Base-by-base conservation (phyloP, 2,888 invertebrate species). In the Eugnorisma glareosa region DNA sequence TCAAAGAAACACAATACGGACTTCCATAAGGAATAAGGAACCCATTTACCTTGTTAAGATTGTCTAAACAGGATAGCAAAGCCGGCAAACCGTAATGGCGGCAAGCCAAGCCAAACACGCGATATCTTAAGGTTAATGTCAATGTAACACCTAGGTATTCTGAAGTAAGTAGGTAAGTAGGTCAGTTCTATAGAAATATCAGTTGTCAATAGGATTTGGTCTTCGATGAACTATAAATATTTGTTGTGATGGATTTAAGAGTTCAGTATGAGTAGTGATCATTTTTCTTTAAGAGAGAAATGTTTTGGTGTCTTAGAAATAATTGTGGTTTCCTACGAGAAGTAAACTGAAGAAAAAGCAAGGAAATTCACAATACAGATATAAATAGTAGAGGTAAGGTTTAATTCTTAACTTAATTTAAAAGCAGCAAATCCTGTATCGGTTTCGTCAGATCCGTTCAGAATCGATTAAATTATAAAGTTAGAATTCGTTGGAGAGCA, bases 41-140 rank as follows among this genome's bases (percentile, higher is more conserved):
- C 80, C 57, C 64, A 72, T 86, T 83, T 57, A 73, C 28, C 61
- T 37, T 45, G 45, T 83, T 82, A 67, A 82, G 83, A 84, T 84
- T 86, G 86, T 84, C 84, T 63, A 86, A 83, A 84, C 86, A 84
- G 74, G 86, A 83, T 83, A 78, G 69, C 51, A 1, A n/a, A 69
- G 57, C 51, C 57, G 64, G 54, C 59, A 68, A 68, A 59, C 45
- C 6, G 5, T 73, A 64, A 85, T 71, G 54, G 63, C 69, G 72
- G 0, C 59, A 64, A 54, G 24, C 67, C 54, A 57, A 66, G 35
- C 70, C 57, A 45, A 28, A 77, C 87, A 88, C 88, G 87, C 87
- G 75, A 87, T 77, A 57, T 71, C 2, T 48, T 81, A 70, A 87
- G 89, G 83, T 87, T 76, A 85, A 79, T 85, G 89, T 80, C 87